Base-by-base conservation (phyloP, 2,113 vertebrate species). In the Gobiocypris rarus region DNA sequence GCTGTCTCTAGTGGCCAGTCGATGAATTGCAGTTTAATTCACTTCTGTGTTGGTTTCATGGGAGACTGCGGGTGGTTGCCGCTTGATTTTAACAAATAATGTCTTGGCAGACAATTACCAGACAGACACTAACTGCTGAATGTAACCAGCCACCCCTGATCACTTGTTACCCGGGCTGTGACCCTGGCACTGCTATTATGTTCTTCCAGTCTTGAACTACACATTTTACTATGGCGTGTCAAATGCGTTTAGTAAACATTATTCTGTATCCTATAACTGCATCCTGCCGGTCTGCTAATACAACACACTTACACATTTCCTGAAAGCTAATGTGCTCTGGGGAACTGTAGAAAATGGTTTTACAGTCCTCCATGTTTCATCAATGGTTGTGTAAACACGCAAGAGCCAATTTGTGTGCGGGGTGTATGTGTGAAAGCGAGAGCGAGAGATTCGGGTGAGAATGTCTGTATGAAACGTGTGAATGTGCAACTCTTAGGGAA, bases 251-350 rank as follows among this genome's bases (percentile, higher is more conserved):
- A 93, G 90, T 92, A 92, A 92, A 91, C 89, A 93, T 92, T 91
- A 93, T 93, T 93, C 91, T 90, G 89, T 93, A 93, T 93, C 89
- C 87, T 87, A 90, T 86, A 89, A 90, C 91, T 87, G 87, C 91
- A 91, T 90, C 89, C 91, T 85, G 89, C 91, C 91, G 91, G 70
- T 59, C 92, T 93, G 88, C 93, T 91, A 93, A 93, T 91, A 92
- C 90, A 91, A 92, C 89, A 92, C 92, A 92, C 91, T 52, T 31
- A 28, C 38, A 93, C 91, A 89, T 90, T 93, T 90, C 91, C 92
- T 83, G 89, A 90, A 92, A 9, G 89, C 92, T 93, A 92, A 94
- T 94, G 94, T 91, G 89, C 92, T 91, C 90, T 86, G 85, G 89
- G 90, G 91, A 93, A 85, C 69, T 79, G 89, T 75, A 91, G 91